A percentile compares a stretch with the other conserved stretches of the same genome.
Evolutionary conservation across 2,888 invertebrate species (phyloP).

Genomic region (Abrostola triplasia): DNA sequence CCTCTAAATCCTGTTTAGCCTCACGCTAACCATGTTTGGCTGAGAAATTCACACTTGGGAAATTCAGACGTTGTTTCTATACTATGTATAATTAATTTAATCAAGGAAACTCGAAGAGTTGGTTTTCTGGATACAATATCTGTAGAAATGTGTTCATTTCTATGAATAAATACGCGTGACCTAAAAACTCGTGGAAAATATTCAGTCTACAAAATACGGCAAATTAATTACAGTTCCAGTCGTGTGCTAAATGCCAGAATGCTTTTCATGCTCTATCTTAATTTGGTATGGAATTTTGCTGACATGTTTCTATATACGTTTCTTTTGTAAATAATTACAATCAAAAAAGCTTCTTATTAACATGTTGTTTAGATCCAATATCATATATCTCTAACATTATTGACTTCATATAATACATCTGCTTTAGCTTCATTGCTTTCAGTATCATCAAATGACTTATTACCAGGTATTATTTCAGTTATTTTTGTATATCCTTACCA

Average conservation of each 20-base stretch:
- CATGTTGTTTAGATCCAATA: too few relatives aligned
- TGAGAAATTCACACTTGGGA: constrained; percentile 52
- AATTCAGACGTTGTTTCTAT: constrained; percentile 51
- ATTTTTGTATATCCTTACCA: neutral
- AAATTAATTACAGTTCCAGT: constrained; percentile 27
- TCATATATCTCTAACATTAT: too few relatives aligned
- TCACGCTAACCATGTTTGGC: constrained; percentile 25
- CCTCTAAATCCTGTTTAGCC: neutral
- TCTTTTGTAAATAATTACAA: too few relatives aligned
- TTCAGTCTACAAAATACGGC: constrained; percentile 14
- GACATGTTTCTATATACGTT: too few relatives aligned
- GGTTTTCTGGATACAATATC: constrained; percentile 36
- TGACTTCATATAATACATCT: too few relatives aligned
- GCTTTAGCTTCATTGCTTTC: too few relatives aligned
- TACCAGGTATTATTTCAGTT: neutral
- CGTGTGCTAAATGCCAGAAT: constrained; percentile 7
- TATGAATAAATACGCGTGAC: constrained; percentile 19
- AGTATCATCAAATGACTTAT: neutral
- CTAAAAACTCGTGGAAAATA: constrained; percentile 27
- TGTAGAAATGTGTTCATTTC: constrained; percentile 9
- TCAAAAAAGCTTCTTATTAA: too few relatives aligned
- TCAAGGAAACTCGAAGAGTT: constrained; percentile 53
- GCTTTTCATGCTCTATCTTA: constrained; percentile 4
- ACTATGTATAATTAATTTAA: constrained; percentile 58
- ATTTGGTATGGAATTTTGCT: neutral